Evolutionary conservation across 1,140 invertebrate genomes (phyloP).

Genomic region (Heliconius melpomene): DNA sequence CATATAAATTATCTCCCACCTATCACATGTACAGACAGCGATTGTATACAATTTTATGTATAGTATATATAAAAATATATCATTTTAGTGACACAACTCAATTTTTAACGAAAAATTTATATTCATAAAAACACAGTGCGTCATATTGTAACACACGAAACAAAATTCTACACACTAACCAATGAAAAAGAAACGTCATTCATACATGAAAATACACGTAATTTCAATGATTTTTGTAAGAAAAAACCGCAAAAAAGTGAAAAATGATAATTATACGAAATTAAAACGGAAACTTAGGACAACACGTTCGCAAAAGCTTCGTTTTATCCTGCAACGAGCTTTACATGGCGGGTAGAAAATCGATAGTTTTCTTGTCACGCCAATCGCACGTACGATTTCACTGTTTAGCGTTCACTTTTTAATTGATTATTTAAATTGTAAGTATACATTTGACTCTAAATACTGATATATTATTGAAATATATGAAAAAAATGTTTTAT

Average conservation of each 20-base stretch:
- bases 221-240: too few relatives aligned
- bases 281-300: conserved; percentile 1
- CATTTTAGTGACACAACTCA: not conserved
- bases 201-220: too few relatives aligned
- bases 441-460: not conserved
- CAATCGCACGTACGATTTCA: not conserved
- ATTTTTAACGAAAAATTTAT: not conserved
- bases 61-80: too few relatives aligned
- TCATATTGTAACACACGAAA: not conserved
- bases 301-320: not conserved
- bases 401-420: not conserved
- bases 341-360: conserved; percentile 10
- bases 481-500: not conserved
- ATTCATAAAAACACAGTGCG: not conserved
- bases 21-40: too few relatives aligned
- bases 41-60: too few relatives aligned
- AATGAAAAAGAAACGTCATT: not conserved
- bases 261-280: not conserved
- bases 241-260: too few relatives aligned
- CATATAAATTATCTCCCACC: too few relatives aligned
- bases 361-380: conserved; percentile 14
- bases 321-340: conserved; percentile 3
- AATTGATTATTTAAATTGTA: not conserved
- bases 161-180: not conserved
- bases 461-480: not conserved